phyloP scores from a whole-genome alignment of 2,113 vertebrate genomes.

The Pithys albifrons region DNA sequence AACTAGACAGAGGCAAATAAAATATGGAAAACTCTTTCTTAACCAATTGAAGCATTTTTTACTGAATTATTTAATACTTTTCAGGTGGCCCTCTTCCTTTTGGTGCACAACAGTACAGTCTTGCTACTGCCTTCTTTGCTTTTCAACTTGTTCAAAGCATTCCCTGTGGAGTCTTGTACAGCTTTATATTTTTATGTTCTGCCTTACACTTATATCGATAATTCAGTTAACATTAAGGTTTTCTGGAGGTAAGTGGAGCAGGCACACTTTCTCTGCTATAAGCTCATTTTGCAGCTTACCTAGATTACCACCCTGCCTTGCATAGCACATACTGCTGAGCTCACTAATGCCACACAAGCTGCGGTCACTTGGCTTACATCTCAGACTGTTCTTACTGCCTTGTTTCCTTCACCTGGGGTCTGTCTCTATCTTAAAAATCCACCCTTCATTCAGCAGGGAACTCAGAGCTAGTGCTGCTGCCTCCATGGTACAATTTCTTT shows the following conservation, averaged over 20 bases:
- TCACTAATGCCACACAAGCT: neutral
- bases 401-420: neutral
- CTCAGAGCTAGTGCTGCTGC: neutral
- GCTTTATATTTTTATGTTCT: neutral
- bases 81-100: neutral
- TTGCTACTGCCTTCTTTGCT: neutral
- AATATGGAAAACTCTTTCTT: neutral
- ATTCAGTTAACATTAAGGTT: slow-evolving; percentile 7
- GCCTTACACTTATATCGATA: neutral
- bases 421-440: neutral
- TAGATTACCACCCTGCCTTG: neutral
- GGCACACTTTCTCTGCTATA: neutral
- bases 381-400: neutral
- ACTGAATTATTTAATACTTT: neutral
- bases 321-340: accelerated
- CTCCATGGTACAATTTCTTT: neutral
- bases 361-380: neutral
- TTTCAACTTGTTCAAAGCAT: neutral
- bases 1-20: neutral
- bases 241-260: neutral
- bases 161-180: neutral
- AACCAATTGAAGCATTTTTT: neutral
- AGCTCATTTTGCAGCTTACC: neutral
- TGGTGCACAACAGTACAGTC: accelerated
- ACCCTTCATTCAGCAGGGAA: neutral